Conservation (phyloP, 2,113 vertebrate species). For the Campylomormyrus tamandua region DNA sequence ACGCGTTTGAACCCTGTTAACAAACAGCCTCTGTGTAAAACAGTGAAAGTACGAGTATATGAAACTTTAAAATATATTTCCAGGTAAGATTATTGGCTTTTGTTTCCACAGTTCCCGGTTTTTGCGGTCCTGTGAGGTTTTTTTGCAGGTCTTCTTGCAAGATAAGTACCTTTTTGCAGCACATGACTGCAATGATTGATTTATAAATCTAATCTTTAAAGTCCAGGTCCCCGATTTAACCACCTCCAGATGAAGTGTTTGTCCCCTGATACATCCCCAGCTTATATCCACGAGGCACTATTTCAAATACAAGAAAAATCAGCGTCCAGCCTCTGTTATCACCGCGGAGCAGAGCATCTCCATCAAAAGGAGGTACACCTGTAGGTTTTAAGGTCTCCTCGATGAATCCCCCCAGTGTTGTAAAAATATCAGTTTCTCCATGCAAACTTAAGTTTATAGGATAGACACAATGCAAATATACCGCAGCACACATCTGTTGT, state of each 20-base stretch:
- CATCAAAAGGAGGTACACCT: background rate
- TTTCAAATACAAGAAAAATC: background rate
- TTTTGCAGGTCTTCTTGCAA: constrained; percentile 12
- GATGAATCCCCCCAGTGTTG: background rate
- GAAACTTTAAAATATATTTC: background rate
- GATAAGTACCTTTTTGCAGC: background rate
- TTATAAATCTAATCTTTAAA: background rate
- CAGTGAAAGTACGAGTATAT: background rate
- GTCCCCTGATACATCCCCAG: background rate
- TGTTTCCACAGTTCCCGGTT: background rate
- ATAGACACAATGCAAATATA: background rate
- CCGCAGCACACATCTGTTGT: background rate
- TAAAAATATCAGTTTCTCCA: background rate
- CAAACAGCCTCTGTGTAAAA: background rate
- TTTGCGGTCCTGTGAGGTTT: background rate
- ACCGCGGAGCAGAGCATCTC: background rate
- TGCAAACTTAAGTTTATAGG: background rate
- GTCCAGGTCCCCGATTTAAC: background rate
- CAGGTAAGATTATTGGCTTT: background rate
- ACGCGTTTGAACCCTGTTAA: background rate
- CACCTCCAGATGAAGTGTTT: background rate
- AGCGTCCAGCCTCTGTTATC: background rate
- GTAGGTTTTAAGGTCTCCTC: background rate
- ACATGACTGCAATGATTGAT: background rate
- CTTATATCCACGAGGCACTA: background rate